Conservation (phyloP, 2,888 invertebrate species). For the Silvanus unidentatus region DNA sequence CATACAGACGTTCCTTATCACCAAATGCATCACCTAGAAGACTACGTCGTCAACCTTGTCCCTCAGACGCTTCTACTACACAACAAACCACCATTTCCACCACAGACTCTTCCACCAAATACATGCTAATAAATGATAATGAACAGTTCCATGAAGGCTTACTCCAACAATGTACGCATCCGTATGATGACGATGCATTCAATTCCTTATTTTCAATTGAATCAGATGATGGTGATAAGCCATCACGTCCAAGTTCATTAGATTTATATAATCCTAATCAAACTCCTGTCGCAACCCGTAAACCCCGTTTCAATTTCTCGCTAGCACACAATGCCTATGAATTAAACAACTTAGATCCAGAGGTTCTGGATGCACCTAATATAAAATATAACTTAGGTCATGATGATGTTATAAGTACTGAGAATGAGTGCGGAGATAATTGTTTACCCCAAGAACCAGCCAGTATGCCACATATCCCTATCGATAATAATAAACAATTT, state of each 20-base stretch:
- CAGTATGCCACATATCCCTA: slow-evolving; percentile 53
- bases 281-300: slow-evolving; percentile 57
- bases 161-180: slow-evolving; percentile 38
- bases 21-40: slow-evolving; percentile 57
- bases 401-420: slow-evolving; percentile 45
- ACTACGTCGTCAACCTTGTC: slow-evolving; percentile 38
- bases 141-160: slow-evolving; percentile 47
- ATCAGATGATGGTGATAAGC: slow-evolving; percentile 42
- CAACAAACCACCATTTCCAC: slow-evolving; percentile 29
- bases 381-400: slow-evolving; percentile 44
- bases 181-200: slow-evolving; percentile 42
- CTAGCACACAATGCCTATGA: slow-evolving; percentile 62
- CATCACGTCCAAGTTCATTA: slow-evolving; percentile 56
- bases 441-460: slow-evolving; percentile 51
- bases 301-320: slow-evolving; percentile 64
- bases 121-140: slow-evolving; percentile 39
- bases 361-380: slow-evolving; percentile 58
- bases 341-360: slow-evolving; percentile 60
- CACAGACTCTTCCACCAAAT: slow-evolving; percentile 28
- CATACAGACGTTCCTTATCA: slow-evolving; percentile 48
- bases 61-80: slow-evolving; percentile 43
- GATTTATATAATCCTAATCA: slow-evolving; percentile 58
- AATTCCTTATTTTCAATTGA: slow-evolving; percentile 43
- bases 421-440: slow-evolving; percentile 41
- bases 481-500: slow-evolving; percentile 48